Evolutionary conservation across 2,113 vertebrate genomes (phyloP).

Genomic region (Crocuta crocuta): DNA sequence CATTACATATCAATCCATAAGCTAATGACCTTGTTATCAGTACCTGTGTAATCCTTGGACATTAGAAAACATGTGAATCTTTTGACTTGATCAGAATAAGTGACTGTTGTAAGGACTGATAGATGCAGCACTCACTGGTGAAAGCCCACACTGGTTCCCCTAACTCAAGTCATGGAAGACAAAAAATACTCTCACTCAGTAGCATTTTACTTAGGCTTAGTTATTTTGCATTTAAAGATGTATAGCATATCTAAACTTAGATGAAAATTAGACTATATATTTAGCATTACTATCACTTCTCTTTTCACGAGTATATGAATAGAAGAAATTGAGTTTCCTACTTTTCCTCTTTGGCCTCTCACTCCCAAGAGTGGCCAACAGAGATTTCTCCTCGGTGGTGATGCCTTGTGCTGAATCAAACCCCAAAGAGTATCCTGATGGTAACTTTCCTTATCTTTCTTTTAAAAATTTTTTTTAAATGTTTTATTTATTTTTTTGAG

Average conservation of each 20-base stretch:
- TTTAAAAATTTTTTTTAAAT: too few relatives aligned
- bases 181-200: neutral
- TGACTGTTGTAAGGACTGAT: neutral
- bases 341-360: too few relatives aligned
- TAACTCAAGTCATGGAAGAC: neutral
- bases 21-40: neutral
- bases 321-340: neutral
- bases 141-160: neutral
- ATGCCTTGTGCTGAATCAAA: neutral
- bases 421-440: neutral
- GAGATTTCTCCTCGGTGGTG: neutral
- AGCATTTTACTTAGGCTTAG: neutral
- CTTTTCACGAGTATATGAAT: neutral
- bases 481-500: too few relatives aligned
- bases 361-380: neutral
- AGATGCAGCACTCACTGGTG: neutral
- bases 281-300: neutral
- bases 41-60: neutral
- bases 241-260: neutral
- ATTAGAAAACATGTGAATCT: neutral
- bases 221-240: neutral
- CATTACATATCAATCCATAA: neutral
- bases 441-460: neutral
- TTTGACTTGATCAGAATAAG: neutral
- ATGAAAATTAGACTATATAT: neutral